Percentiles rank a stretch among this genome's conserved stretches.
Conservation (phyloP, 2,888 invertebrate genomes). For the Ethmia dodecea region DNA sequence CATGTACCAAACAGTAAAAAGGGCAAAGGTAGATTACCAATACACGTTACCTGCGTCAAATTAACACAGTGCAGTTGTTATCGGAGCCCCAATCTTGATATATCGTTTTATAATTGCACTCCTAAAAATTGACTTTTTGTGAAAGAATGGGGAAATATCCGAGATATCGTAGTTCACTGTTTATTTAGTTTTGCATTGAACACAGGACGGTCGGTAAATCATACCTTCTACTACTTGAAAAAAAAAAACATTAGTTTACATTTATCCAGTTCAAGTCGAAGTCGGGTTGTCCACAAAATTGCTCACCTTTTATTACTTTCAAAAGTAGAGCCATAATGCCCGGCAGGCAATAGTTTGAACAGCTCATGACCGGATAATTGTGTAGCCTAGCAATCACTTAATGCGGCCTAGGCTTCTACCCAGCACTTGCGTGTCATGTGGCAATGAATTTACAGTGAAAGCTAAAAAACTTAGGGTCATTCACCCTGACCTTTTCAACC, state of each 20-base stretch:
- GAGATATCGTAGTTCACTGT: no score
- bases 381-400: conserved; percentile 21
- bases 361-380: conserved; percentile 22
- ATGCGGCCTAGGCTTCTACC: conserved; percentile 26
- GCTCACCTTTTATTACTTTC: no score
- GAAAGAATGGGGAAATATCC: background rate
- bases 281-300: no score
- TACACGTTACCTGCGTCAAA: conserved; percentile 12
- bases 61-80: conserved; percentile 12
- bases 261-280: no score
- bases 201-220: no score
- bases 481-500: conserved; percentile 62
- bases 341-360: conserved; percentile 2
- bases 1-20: conserved; percentile 3
- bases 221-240: no score
- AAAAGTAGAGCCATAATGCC: background rate
- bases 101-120: conserved; percentile 24
- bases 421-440: conserved; percentile 39
- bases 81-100: conserved; percentile 18
- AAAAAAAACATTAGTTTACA: no score
- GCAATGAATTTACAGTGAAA: conserved; percentile 37
- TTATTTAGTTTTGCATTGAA: no score
- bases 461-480: conserved; percentile 43
- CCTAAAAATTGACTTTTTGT: conserved; percentile 10
- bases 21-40: conserved; percentile 3